phyloP scores from a whole-genome alignment of 1,140 invertebrate genomes.

The Cydia pomonella region DNA sequence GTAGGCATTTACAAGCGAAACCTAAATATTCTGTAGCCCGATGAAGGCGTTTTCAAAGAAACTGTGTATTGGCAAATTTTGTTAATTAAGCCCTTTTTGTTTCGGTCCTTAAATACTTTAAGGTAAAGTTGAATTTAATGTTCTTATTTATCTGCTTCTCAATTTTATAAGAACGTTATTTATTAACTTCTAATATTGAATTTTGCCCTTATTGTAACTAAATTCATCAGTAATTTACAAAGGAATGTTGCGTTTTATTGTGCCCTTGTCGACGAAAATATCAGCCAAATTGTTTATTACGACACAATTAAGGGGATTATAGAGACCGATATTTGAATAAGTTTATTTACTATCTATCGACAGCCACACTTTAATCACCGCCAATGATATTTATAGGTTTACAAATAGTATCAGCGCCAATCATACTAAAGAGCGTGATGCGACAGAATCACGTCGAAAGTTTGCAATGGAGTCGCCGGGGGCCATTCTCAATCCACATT shows the following conservation, averaged over 20 bases:
- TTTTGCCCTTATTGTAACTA: constrained; percentile 11
- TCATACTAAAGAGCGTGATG: not conserved
- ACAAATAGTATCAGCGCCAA: not conserved
- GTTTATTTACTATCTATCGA: not conserved
- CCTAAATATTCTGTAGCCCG: constrained; percentile 55
- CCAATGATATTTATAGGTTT: not conserved
- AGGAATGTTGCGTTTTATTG: constrained; percentile 16
- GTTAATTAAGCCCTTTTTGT: constrained; percentile 55
- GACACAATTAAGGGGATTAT: not conserved
- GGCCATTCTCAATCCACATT: not conserved
- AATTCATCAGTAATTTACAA: constrained; percentile 24
- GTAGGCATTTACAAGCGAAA: constrained; percentile 50
- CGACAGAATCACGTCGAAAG: not conserved
- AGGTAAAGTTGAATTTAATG: constrained; percentile 9
- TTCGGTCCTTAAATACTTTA: constrained; percentile 21
- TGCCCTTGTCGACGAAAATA: constrained; percentile 1
- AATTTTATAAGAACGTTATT: constrained; percentile 30
- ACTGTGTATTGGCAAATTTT: constrained; percentile 62
- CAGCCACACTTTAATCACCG: not conserved
- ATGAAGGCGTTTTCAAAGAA: constrained; percentile 55
- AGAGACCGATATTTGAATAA: not conserved
- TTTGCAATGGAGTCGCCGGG: not conserved
- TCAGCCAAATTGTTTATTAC: not conserved
- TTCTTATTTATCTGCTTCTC: constrained; percentile 20
- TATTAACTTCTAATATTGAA: constrained; percentile 32